A percentile compares a stretch with the other conserved stretches of the same genome.
These are phyloP conservation scores for Nyctalus aviator DNA, from an alignment of 2,797 vertebrate species.

Conservation along the genomic window DNA sequence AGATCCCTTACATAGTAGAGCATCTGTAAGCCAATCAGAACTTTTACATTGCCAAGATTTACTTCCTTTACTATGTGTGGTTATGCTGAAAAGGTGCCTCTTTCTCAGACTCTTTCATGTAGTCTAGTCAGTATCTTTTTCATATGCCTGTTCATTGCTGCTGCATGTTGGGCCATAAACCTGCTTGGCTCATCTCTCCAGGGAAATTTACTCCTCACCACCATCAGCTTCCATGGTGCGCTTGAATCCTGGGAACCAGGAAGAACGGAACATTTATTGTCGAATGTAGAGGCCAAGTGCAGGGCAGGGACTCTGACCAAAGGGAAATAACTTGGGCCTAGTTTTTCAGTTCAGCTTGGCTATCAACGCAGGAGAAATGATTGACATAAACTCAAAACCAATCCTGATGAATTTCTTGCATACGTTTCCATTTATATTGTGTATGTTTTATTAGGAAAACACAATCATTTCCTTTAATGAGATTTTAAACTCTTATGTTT, in stretches of 20 bases:
- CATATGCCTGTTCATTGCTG: constrained; percentile 53
- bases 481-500: constrained; percentile 15
- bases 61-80: constrained; percentile 12
- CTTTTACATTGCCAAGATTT: constrained; percentile 58
- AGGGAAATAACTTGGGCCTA: not conserved
- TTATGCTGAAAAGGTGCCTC: constrained; percentile 40
- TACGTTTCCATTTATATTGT: not conserved
- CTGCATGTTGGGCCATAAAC: constrained; percentile 54
- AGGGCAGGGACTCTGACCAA: not conserved
- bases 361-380: not conserved
- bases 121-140: constrained; percentile 55
- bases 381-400: not conserved
- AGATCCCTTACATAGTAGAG: constrained; percentile 54
- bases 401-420: constrained; percentile 22
- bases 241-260: constrained; percentile 26
- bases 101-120: constrained; percentile 27
- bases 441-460: constrained; percentile 61
- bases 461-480: constrained; percentile 13
- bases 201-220: constrained; percentile 42
- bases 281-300: not conserved
- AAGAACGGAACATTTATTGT: constrained; percentile 18
- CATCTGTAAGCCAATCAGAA: constrained; percentile 49
- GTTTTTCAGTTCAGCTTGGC: constrained; percentile 25
- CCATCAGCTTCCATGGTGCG: not conserved
- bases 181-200: not conserved